Base-by-base conservation (phyloP, 2,113 vertebrate species). In the Leptobrachium leishanense region DNA sequence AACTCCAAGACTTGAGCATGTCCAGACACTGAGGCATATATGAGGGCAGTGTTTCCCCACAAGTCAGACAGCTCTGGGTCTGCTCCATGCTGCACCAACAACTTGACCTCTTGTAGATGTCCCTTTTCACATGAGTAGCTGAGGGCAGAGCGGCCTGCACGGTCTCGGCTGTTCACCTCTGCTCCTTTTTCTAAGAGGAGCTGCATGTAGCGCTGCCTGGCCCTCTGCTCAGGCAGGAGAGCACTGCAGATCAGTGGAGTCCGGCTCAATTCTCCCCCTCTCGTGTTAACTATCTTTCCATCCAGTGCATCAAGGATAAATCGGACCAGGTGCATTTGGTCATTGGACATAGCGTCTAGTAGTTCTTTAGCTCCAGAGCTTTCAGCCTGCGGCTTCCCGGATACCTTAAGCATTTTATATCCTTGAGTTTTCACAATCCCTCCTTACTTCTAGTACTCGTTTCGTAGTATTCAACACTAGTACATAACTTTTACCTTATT, bases 281-380 rank as follows among this genome's bases (percentile, higher is more conserved):
- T 82, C 1, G 86, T 89, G 72, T 93, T 87, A n/a, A 91, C 81
- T 1, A 91, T 91, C 62, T 90, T 84, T 1, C 88, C 89, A 63
- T 91, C 89, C 74, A 91, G 84, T 4, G 90, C 90, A 67, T 92
- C 92, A 31, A 92, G 82, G 7, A 92, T 84, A 62, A 92, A 92
- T 63, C 85, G 84, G 1, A 87, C 87, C 73, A 93, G 83, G 77
- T 92, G 92, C 75, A 90, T 82, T 83, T 91, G 85, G 20, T 91
- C 90, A 41, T 90, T 87, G 39, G 88, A 88, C 83, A 92, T 92
- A 7, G 89, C 92, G 7, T 91, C 89, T 54, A 93, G 77, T 39
- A 93, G 88, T 71, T 91, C 85, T 66, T 80, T 82, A 8, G 87
- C 86, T 55, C 88, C 89, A 0, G 83, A 88, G 43, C 81, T 83